Conservation (phyloP, 2,113 vertebrate species). For the Speoplatyrhinus poulsoni region DNA sequence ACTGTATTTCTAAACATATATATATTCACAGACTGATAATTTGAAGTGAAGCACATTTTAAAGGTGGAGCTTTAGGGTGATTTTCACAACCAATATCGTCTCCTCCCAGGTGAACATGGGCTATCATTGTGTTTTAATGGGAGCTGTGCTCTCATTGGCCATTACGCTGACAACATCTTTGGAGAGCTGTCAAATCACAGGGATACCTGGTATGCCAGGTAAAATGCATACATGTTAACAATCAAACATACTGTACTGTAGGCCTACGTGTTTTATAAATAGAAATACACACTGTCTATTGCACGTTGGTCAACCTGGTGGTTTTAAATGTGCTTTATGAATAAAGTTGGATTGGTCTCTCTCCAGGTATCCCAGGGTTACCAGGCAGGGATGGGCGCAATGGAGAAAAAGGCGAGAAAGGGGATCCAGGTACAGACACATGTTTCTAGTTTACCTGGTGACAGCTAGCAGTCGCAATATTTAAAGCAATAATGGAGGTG, state of each 20-base stretch:
- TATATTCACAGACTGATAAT: too few relatives aligned
- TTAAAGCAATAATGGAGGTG: too few relatives aligned
- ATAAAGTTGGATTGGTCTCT: neutral
- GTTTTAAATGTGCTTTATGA: too few relatives aligned
- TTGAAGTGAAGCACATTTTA: too few relatives aligned
- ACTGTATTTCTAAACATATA: too few relatives aligned
- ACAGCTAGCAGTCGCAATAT: too few relatives aligned
- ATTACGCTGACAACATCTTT: neutral
- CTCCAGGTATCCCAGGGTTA: conserved; percentile 79
- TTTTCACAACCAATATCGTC: too few relatives aligned
- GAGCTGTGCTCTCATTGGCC: conserved; percentile 21
- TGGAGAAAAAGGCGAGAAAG: conserved; percentile 71
- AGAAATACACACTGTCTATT: too few relatives aligned
- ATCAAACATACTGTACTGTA: neutral
- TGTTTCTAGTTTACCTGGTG: too few relatives aligned
- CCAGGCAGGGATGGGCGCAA: conserved; percentile 86
- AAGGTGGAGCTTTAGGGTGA: too few relatives aligned
- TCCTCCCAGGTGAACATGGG: conserved; percentile 42
- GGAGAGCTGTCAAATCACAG: conserved; percentile 40
- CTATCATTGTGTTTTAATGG: neutral
- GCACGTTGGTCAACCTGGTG: too few relatives aligned
- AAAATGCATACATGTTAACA: neutral
- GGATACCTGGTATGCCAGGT: conserved; percentile 58
- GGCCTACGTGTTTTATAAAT: too few relatives aligned
- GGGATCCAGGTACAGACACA: conserved; percentile 50